Base-by-base conservation (phyloP, 2,888 invertebrate genomes). In the Cerceris rybyensis region DNA sequence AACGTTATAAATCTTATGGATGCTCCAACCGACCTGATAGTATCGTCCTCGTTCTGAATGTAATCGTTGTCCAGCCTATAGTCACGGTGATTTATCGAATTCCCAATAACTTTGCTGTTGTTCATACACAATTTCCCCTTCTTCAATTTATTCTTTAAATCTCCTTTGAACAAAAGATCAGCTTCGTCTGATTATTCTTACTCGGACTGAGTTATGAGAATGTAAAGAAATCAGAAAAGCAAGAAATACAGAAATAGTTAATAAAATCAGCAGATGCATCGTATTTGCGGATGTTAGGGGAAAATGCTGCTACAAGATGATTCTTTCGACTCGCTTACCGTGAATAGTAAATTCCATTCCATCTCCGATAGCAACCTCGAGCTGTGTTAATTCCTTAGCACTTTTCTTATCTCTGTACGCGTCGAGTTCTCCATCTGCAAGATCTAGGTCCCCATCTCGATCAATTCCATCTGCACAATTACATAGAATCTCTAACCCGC, bases 311-410 rank as follows among this genome's bases (percentile, higher is more conserved):
- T 41, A 14, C 39, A 6, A 39, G 16, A 50, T 1, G 16, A 17
- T 58, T 61, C 49, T n/a, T 16, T 28, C 66, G 70, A 78, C n/a
- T 65, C 71, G 55, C 86, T 92, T 94, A 95, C 97, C 97, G 93
- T 97, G 97, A 93, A 98, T 97, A 66, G 97, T 97, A 91, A 98
- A 97, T 93, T 98, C 98, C 96, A 98, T 97, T 85, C 97, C 97
- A 92, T 97, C 97, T 61, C 97, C 97, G 90, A 98, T 97, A 80
- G 97, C 97, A 83, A 98, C 97, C 94, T 98, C 98, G 85, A 97
- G 94, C 93, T 97, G 96, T 74, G 93, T 93, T 8, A 92, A 87
- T 91, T 97, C 97, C 94, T 97, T 94, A 17, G 94, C 96, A 89
- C 96, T 96, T 93, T 97, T 98, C 93, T 97, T 97, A 90, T 97